These are phyloP conservation scores for Sternarchorhynchus goeldii DNA, from an alignment of 2,797 vertebrate species.

Conservation along the genomic window DNA sequence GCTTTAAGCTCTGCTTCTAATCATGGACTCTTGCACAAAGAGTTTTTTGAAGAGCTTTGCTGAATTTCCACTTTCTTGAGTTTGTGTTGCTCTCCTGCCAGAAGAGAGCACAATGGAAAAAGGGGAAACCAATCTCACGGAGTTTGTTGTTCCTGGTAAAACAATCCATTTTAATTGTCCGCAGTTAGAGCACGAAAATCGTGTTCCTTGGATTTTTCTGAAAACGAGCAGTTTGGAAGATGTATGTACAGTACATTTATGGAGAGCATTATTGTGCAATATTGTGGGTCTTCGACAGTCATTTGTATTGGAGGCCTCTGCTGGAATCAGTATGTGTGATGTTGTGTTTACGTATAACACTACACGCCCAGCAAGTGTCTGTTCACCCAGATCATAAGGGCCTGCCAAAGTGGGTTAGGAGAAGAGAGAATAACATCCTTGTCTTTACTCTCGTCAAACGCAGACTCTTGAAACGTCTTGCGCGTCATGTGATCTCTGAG, in stretches of 20 bases:
- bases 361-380: neutral
- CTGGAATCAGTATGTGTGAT: neutral
- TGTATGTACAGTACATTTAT: neutral
- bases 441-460: slow-evolving; percentile 10
- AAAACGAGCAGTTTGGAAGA: neutral
- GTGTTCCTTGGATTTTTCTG: too few relatives aligned
- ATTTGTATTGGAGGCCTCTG: neutral
- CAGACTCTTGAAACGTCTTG: neutral
- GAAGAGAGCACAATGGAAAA: slow-evolving; percentile 37
- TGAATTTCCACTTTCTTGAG: slow-evolving; percentile 36
- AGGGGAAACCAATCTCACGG: neutral
- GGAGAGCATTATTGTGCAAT: neutral
- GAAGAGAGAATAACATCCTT: neutral
- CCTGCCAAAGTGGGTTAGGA: slow-evolving; percentile 8
- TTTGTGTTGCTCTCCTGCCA: slow-evolving; percentile 24
- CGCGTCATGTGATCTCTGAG: neutral
- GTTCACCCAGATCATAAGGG: slow-evolving; percentile 31
- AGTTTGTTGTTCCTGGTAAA: neutral
- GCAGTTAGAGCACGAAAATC: slow-evolving; percentile 1
- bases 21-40: slow-evolving; percentile 46
- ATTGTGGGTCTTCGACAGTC: neutral
- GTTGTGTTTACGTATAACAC: neutral
- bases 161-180: neutral
- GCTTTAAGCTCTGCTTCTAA: slow-evolving; percentile 49
- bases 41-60: slow-evolving; percentile 19